phyloP scores from a whole-genome alignment of 1,140 invertebrate genomes.

The Orussus abietinus region DNA sequence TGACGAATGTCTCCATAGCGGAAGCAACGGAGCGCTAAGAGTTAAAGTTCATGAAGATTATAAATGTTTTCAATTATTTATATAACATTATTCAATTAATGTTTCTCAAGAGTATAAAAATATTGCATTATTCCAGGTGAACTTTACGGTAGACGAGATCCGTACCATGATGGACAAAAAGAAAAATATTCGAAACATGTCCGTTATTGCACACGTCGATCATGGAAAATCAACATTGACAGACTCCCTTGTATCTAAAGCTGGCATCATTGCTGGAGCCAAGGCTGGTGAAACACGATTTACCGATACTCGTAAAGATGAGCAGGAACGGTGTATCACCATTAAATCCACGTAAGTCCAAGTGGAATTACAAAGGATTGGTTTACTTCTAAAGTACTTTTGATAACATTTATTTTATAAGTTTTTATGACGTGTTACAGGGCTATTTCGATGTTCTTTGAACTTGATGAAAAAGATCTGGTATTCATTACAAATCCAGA shows the following conservation, averaged over 20 bases:
- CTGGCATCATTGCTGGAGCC: constrained; percentile 97
- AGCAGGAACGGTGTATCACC: constrained; percentile 99
- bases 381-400: not conserved
- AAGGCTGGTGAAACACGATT: constrained; percentile 99
- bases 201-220: constrained; percentile 99
- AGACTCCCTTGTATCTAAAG: constrained; percentile 98
- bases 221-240: constrained; percentile 99
- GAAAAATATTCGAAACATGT: constrained; percentile 99
- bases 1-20: no score
- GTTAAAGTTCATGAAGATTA: no score
- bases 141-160: constrained; percentile 99
- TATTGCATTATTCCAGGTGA: constrained; percentile 89
- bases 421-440: no score
- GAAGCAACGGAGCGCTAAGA: no score
- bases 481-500: constrained; percentile 85
- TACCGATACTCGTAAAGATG: constrained; percentile 99
- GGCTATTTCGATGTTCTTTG: constrained; percentile 98
- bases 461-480: constrained; percentile 88
- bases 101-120: no score
- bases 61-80: no score
- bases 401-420: constrained; percentile 7
- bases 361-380: not conserved
- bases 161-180: constrained; percentile 99
- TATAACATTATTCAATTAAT: no score
- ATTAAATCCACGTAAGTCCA: constrained; percentile 97